phyloP scores from a whole-genome alignment of 2,888 invertebrate species.

The Patella pellucida region DNA sequence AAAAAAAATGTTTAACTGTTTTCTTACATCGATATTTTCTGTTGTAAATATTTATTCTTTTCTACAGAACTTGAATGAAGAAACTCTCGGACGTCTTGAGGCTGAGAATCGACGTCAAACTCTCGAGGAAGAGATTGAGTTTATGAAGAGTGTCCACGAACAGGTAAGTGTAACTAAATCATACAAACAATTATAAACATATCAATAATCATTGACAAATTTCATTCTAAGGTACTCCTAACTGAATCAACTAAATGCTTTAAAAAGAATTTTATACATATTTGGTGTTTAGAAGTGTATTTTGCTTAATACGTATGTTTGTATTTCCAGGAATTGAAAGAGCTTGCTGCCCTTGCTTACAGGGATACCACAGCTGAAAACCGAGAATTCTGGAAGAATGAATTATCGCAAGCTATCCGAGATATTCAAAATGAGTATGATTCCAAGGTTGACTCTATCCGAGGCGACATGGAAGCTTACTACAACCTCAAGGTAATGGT shows the following conservation, averaged over 20 bases:
- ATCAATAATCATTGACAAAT: no score
- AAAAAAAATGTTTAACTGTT: no score
- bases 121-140: conserved; percentile 73
- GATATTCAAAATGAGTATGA: conserved; percentile 74
- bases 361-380: conserved; percentile 74
- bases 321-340: conserved; percentile 71
- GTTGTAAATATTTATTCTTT: background rate
- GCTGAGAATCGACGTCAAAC: conserved; percentile 73
- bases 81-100: conserved; percentile 73
- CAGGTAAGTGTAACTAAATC: conserved; percentile 61
- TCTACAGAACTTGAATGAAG: conserved; percentile 73
- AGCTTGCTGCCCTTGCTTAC: conserved; percentile 72
- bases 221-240: no score
- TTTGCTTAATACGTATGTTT: background rate
- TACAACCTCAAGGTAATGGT: conserved; percentile 73
- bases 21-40: no score
- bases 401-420: conserved; percentile 72
- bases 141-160: conserved; percentile 73
- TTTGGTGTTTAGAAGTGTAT: background rate
- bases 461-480: conserved; percentile 73
- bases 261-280: background rate
- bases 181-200: background rate
- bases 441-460: conserved; percentile 70
- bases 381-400: conserved; percentile 75
- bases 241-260: no score